A percentile compares a stretch with the other conserved stretches of the same genome.
phyloP scores from a whole-genome alignment of 2,113 vertebrate species.

The Calidris pygmaea region DNA sequence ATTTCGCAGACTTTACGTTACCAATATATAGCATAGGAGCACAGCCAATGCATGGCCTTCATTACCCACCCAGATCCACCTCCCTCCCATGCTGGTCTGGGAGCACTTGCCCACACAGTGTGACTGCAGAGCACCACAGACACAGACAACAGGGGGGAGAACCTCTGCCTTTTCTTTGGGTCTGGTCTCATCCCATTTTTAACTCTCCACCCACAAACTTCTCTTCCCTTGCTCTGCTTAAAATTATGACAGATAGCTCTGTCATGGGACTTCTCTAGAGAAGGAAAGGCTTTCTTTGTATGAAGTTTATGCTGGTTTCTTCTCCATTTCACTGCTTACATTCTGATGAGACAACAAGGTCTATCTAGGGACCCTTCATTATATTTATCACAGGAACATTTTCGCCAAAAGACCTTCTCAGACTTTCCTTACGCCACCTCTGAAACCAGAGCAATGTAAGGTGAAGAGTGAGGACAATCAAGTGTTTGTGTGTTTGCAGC shows the following conservation, averaged over 20 bases:
- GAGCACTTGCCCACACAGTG: not conserved
- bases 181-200: not conserved
- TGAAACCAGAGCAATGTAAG: not conserved
- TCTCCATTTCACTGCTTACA: not conserved
- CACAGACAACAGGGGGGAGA: not conserved
- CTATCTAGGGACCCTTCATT: rapidly evolving
- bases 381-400: not conserved
- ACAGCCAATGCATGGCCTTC: not conserved
- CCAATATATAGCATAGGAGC: not conserved
- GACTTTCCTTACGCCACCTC: not conserved
- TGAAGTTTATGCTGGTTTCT: not conserved
- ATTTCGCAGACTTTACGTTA: not conserved
- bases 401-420: not conserved
- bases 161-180: not conserved
- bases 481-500: not conserved
- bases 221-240: not conserved
- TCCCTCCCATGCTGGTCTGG: not conserved
- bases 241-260: not conserved
- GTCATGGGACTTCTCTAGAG: not conserved
- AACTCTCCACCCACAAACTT: not conserved
- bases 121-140: rapidly evolving
- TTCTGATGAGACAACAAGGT: not conserved
- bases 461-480: not conserved
- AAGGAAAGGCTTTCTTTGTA: not conserved
- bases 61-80: not conserved